Base-by-base conservation (phyloP, 2,113 vertebrate genomes). In the Syngnathoides biaculeatus region DNA sequence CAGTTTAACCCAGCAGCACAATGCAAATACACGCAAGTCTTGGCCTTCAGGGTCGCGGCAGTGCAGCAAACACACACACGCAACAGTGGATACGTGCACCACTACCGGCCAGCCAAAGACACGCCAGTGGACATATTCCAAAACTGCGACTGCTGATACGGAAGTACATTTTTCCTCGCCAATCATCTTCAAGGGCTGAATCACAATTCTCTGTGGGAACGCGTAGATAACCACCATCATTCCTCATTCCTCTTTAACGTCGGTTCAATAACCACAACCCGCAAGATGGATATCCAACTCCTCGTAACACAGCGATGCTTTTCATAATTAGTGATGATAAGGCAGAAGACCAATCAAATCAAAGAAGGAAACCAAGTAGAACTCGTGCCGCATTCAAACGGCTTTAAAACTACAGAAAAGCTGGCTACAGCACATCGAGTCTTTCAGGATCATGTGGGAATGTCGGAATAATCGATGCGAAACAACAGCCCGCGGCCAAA, bases 121-220 rank as follows among this genome's bases (percentile, higher is more conserved):
- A 57, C 15, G 26, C 26, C 48, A 3, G 17, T 73, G 67, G 63
- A 70, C 64, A 56, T 65, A 66, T 47, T 76, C 45, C 69, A 50
- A 78, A 45, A 75, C 59, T n/a, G 81, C 10, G 8, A 9, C 27
- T 52, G 63, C 70, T 84, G 71, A 80, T 77, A 40, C 65, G 80
- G 53, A 68, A 72, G 73, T 71, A 59, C 27, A 66, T 71, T 74
- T 75, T 48, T 15, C 50, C 14, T 3, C 4, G 4, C 26, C 14
- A 11, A 66, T 82, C 84, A 86, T 87, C 88, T 89, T 90, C 88
- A 89, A 75, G 79, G 69, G 70, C 63, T 67, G 79, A 80, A 86
- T 81, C 68, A 75, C 55, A n/a, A 13, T 9, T 40, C 72, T 72
- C 70, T 88, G 87, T 88, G 88, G 80, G 87, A 89, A 92, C 75